Percentiles rank a stretch among this genome's conserved stretches.
Evolutionary conservation across 2,113 vertebrate species (phyloP).

Genomic region (Megaceryle torquata): DNA sequence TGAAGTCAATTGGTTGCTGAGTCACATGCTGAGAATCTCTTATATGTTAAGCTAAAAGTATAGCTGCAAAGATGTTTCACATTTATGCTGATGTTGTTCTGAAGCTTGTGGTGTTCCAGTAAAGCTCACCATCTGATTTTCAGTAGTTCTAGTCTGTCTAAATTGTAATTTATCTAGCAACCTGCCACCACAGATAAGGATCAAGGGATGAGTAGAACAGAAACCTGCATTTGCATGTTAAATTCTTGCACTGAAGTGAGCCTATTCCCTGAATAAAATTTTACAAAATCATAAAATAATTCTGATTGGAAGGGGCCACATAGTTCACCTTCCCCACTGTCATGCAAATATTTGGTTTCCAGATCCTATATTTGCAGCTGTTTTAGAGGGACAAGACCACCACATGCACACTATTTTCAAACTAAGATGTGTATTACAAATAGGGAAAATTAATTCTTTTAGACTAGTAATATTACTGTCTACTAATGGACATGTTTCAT

Average conservation of each 20-base stretch:
- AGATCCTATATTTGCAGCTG: not conserved
- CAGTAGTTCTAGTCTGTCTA: not conserved
- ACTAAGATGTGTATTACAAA: not conserved
- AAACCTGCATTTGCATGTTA: not conserved
- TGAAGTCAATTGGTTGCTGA: not conserved
- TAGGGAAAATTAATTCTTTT: not conserved
- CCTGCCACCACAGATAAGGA: not conserved
- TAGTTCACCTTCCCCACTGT: not conserved
- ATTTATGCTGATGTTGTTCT: not conserved
- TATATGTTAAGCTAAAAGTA: not conserved
- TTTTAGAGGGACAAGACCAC: not conserved
- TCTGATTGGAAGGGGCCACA: not conserved
- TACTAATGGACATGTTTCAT: not conserved
- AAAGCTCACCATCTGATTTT: not conserved
- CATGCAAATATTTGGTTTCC: not conserved
- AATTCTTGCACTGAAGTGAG: not conserved
- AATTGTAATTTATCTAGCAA: not conserved
- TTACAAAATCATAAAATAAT: not conserved
- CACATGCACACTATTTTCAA: not conserved
- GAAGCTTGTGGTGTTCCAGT: not conserved
- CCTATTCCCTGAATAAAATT: not conserved
- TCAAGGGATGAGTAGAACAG: not conserved
- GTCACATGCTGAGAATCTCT: not conserved
- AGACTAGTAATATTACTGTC: not conserved
- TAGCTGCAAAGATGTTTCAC: not conserved